A percentile compares a stretch with the other conserved stretches of the same genome.
Evolutionary conservation across 2,113 vertebrate genomes (phyloP).

Genomic region (Dasyornis broadbenti): DNA sequence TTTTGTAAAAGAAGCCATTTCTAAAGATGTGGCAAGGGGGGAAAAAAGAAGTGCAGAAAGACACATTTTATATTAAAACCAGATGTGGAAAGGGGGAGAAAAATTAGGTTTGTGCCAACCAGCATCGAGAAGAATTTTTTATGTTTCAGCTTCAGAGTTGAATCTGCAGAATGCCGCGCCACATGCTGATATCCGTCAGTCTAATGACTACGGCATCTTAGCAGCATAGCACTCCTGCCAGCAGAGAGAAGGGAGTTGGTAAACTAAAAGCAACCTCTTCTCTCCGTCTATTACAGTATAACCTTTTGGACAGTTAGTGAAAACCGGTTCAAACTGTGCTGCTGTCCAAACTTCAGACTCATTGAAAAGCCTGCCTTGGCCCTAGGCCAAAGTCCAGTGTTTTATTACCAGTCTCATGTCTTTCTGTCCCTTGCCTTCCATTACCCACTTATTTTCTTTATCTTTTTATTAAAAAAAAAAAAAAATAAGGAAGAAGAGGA

Average conservation of each 20-base stretch:
- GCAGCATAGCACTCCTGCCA: not conserved
- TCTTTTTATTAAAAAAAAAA: not conserved
- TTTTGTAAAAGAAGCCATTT: not conserved
- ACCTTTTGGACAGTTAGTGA: conserved; percentile 11
- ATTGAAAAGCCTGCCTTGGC: conserved; percentile 46
- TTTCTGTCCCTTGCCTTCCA: not conserved
- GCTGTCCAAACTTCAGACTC: conserved; percentile 24
- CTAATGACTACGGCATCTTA: not conserved
- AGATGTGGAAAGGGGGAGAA: conserved; percentile 15
- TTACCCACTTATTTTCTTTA: conserved; percentile 28
- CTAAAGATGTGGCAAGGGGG: not conserved
- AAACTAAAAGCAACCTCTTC: conserved; percentile 27
- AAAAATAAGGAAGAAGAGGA: not conserved
- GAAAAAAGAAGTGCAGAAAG: not conserved
- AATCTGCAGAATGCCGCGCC: not conserved
- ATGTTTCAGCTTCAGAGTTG: not conserved
- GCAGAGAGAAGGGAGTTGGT: not conserved
- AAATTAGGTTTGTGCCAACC: conserved; percentile 32
- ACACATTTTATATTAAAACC: conserved; percentile 46
- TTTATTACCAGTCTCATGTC: conserved; percentile 43
- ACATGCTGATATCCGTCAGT: conserved; percentile 36
- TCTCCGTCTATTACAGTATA: not conserved
- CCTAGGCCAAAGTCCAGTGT: not conserved
- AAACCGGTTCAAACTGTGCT: conserved; percentile 9
- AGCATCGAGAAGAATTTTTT: not conserved